Percentiles rank a stretch among this genome's conserved stretches.
Conservation (phyloP, 2,113 vertebrate species). For the Apteryx mantelli region DNA sequence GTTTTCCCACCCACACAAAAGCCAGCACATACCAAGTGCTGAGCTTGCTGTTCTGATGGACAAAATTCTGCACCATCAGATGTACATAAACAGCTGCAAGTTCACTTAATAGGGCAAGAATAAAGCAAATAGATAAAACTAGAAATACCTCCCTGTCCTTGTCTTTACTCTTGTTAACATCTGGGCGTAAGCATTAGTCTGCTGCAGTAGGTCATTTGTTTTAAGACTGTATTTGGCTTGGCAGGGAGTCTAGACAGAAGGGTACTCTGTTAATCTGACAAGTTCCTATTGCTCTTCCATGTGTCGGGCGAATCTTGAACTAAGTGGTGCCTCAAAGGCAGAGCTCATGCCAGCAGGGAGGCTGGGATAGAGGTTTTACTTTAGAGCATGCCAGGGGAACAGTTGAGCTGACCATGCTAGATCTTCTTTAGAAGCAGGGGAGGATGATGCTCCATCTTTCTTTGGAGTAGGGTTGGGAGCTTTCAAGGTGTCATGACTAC, state of each 20-base stretch:
- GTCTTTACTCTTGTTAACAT: slow-evolving; percentile 19
- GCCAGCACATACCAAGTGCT: neutral
- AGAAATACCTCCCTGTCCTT: neutral
- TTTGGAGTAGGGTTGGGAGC: neutral
- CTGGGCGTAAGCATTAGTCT: neutral
- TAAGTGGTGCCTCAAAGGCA: neutral
- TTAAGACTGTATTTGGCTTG: slow-evolving; percentile 14
- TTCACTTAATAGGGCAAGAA: neutral
- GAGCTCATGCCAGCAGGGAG: neutral
- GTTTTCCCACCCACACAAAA: neutral
- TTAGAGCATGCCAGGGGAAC: neutral
- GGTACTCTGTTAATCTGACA: slow-evolving; percentile 26
- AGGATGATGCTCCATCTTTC: neutral
- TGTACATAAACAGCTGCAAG: neutral
- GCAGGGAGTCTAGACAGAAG: slow-evolving; percentile 30
- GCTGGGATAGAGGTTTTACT: neutral
- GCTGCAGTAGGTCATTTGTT: slow-evolving; percentile 30
- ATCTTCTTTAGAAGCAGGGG: neutral
- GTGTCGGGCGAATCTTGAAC: neutral
- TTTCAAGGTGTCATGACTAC: neutral
- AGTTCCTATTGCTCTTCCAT: neutral
- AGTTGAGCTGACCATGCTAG: neutral
- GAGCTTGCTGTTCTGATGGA: neutral
- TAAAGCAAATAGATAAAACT: neutral
- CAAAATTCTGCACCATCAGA: neutral